Evolutionary conservation across 2,888 invertebrate species (phyloP), one percentile per base, ranked within the genome.

Genomic region (Clunio marinus): DNA sequence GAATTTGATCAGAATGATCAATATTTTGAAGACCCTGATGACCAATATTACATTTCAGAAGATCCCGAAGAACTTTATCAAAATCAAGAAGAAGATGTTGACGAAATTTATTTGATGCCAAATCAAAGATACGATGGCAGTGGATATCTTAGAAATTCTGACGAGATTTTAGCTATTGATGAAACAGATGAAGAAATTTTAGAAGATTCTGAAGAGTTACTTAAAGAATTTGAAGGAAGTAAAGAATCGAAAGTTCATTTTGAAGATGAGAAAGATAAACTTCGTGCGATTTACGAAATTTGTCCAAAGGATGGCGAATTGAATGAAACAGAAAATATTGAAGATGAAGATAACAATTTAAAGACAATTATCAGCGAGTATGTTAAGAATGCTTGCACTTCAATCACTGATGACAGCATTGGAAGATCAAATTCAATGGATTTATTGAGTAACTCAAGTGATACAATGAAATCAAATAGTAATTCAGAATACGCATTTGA

Each of bases 31-130:
- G 66, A 66, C 32, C 28, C 32, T 28, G 27, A 27, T 1, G 24
- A 37, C 1, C 8, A 46, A n/a, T 32, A 35, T 51, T 24, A 41
- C 22, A 8, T 28, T 17, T 25, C 37, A 24, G 55, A 70, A 45
- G 24, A 67, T 25, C 28, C 41, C 22, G 51, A 32, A 32, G 10
- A 59, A 32, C 24, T 46, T 15, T 8, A 41, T 45, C 22, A 66
- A n/a, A 17, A 20, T 27, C 32, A 70, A 57, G 22, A 66, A 60
- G 20, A 65, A 58, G 72, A 71, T 45, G 68, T 73, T 1, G 73
- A 73, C 62, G 73, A 73, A 69, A 73, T 73, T 46, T 73, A 69
- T 66, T 69, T 73, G 7, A 72, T 73, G 71, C 73, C 72, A n/a
- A 70, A 69, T 45, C 65, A 62, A 20, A 69, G 70, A 68, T 70